Evolutionary conservation across 2,113 vertebrate genomes (phyloP).

Genomic region (Trochalopteron elliotii): DNA sequence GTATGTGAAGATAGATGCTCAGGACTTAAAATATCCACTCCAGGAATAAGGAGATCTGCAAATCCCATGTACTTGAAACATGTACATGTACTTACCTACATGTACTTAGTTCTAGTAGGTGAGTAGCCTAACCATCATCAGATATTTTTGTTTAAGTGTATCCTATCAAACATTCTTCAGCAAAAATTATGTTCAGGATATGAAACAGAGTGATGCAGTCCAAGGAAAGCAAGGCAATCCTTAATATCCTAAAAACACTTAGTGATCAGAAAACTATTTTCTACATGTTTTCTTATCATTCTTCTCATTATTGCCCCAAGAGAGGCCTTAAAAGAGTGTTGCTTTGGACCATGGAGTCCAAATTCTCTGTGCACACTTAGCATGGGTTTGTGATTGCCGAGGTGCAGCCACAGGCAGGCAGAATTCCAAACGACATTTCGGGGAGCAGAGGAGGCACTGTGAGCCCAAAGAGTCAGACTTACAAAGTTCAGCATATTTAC

Average conservation of each 20-base stretch:
- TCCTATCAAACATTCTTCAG: neutral
- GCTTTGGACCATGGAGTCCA: neutral
- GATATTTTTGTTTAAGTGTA: neutral
- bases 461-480: neutral
- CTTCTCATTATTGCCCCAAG: neutral
- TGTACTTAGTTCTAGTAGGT: neutral
- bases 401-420: neutral
- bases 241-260: neutral
- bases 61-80: neutral
- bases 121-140: neutral
- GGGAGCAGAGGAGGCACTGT: neutral
- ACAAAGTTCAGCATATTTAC: neutral
- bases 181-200: neutral
- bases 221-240: neutral
- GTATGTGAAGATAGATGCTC: neutral
- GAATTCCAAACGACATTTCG: neutral
- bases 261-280: neutral
- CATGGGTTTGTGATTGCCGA: neutral
- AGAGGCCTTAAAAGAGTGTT: neutral
- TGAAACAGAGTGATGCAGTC: neutral
- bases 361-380: neutral
- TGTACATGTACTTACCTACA: too few species aligned
- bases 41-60: neutral
- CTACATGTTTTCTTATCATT: neutral
- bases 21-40: neutral